A percentile compares a stretch with the other conserved stretches of the same genome.
Conservation (phyloP, 92 coral and sea anemone genomes). For the Pocillopora meandrina region DNA sequence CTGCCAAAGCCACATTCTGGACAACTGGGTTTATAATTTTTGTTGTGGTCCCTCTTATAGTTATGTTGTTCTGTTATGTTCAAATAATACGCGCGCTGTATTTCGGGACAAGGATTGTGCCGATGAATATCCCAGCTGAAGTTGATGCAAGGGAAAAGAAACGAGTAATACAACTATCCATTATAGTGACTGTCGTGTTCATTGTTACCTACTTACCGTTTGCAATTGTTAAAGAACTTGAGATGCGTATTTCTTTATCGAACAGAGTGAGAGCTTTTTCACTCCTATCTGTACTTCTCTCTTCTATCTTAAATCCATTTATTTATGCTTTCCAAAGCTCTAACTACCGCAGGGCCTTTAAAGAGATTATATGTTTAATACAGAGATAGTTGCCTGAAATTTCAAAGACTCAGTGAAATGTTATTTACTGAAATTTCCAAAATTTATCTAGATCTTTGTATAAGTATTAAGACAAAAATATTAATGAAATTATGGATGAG, state of each 20-base stretch:
- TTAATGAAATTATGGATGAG: too few species aligned
- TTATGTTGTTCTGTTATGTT: constrained; percentile 18
- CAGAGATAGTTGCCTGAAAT: too few species aligned
- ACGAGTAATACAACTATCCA: constrained; percentile 23
- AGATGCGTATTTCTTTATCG: not conserved
- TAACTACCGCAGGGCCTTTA: constrained; percentile 54
- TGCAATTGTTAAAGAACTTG: constrained; percentile 21
- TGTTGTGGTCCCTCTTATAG: constrained; percentile 5
- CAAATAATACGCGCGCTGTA: constrained; percentile 25
- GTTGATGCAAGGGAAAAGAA: constrained; percentile 36
- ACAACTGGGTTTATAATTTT: not conserved
- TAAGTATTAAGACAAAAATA: too few species aligned
- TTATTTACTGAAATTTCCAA: too few species aligned
- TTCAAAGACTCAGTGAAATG: too few species aligned
- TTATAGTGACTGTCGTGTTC: constrained; percentile 26
- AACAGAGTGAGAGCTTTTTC: not conserved
- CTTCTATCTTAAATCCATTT: constrained; percentile 54
- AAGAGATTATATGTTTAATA: constrained; percentile 15
- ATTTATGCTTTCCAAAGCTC: constrained; percentile 61
- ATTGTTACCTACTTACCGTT: constrained; percentile 18
- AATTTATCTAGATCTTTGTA: too few species aligned
- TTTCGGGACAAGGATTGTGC: constrained; percentile 17
- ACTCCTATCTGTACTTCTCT: constrained; percentile 31
- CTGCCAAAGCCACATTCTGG: not conserved
- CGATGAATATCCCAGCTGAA: constrained; percentile 29